Evolutionary conservation across 1,140 invertebrate genomes (phyloP), one percentile per base, ranked within the genome.

Genomic region (Drosophila seguyi): DNA sequence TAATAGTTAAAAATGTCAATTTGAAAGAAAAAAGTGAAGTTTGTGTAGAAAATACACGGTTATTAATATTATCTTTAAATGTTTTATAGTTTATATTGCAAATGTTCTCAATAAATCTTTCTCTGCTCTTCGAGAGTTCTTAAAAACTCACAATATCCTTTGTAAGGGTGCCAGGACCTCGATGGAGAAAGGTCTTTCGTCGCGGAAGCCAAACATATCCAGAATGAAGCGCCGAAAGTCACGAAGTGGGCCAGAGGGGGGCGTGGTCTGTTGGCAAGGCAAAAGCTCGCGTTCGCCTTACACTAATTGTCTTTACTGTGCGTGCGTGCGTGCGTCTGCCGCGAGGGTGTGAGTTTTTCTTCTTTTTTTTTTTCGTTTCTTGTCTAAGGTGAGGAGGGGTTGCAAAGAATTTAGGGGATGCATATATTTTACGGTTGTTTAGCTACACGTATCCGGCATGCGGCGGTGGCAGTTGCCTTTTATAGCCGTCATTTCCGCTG

Each of bases 351-450:
- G 52, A 53, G 52, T 38, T 20, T 31, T 50, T 31, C 8, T n/a
- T n/a, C 13, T 18, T 52, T 44, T 44, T 36, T 53, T 48, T 27
- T 4, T 14, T 14, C 14, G 3, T 22, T 63, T n/a, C 22, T n/a
- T 34, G 56, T 34, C 39, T 7, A 14, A 72, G 38, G 34, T 39
- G 57, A n/a, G 59, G 29, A 22, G 27, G 22, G 39, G 22, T 27
- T 57, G 66, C 25, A 18, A 27, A 42, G 27, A 22, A 20, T 47
- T 53, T 55, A 50, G 67, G 50, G 65, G 58, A 39, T 88, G 84
- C 84, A 87, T 87, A 87, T 78, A 88, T 84, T 87, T 87, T 80
- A 88, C 80, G 84, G 85, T 76, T 87, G 84, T 87, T 88, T 87
- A 84, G 85, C 84, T 63, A 77, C 83, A 83, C 84, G 83, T 87